Evolutionary conservation across 2,797 vertebrate species (phyloP).

Genomic region (Psittacula echo): DNA sequence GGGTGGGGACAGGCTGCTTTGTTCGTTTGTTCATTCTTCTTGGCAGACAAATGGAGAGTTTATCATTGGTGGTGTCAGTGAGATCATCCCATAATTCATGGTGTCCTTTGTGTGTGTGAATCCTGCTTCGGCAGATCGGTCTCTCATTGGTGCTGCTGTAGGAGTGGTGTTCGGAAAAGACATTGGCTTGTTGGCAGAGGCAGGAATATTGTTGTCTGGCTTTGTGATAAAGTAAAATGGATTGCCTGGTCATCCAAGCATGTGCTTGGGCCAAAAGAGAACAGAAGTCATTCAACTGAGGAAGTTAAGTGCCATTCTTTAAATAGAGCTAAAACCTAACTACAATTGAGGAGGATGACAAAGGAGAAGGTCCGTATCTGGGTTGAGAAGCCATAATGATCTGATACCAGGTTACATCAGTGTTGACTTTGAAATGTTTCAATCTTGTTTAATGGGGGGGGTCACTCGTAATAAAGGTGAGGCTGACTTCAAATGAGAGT

Average conservation of each 20-base stretch:
- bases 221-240: neutral
- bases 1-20: neutral
- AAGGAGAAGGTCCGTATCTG: neutral
- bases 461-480: neutral
- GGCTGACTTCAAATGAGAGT: neutral
- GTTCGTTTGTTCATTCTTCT: conserved; percentile 43
- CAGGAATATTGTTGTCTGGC: neutral
- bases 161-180: conserved; percentile 47
- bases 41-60: conserved; percentile 51
- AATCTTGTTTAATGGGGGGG: neutral
- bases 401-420: neutral
- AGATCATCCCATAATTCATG: conserved; percentile 74
- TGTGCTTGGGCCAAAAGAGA: neutral
- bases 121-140: conserved; percentile 79
- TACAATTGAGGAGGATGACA: neutral
- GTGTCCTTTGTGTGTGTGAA: conserved; percentile 82
- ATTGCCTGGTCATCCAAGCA: neutral
- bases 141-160: conserved; percentile 66
- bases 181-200: neutral
- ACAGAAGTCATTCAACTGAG: neutral
- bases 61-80: conserved; percentile 15
- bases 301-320: neutral
- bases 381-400: neutral
- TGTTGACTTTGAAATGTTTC: neutral
- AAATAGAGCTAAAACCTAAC: neutral